Evolutionary conservation across 2,888 invertebrate genomes (phyloP).

Genomic region (Sinelater perroti): DNA sequence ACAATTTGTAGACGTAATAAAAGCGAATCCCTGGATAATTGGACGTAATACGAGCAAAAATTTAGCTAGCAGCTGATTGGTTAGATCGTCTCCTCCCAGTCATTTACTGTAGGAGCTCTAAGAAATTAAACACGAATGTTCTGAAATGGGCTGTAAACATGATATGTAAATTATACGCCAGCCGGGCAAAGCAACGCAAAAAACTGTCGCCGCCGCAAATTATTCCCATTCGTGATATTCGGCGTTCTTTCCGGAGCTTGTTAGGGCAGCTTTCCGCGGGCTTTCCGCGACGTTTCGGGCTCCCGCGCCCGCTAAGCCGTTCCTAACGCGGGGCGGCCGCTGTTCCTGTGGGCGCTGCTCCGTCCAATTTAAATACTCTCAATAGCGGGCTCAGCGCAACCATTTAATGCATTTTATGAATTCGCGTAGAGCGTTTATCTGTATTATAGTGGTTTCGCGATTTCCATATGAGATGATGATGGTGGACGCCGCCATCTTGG

Average conservation of each 20-base stretch:
- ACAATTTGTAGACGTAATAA: constrained; percentile 17
- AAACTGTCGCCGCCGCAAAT: not conserved
- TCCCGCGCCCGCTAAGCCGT: too few species aligned
- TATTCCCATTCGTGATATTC: too few species aligned
- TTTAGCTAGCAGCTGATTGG: constrained; percentile 35
- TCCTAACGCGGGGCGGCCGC: too few species aligned
- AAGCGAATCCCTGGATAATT: constrained; percentile 19
- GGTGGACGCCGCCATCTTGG: constrained; percentile 48
- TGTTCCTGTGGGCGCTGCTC: constrained; percentile 12
- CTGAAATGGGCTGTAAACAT: constrained; percentile 42
- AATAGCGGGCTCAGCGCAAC: constrained; percentile 53
- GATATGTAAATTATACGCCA: constrained; percentile 44
- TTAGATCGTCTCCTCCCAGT: constrained; percentile 40
- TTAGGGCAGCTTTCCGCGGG: too few species aligned
- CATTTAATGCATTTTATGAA: constrained; percentile 58
- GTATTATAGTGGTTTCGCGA: constrained; percentile 58
- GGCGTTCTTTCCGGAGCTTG: too few species aligned
- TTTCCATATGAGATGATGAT: constrained; percentile 59
- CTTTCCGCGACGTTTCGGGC: too few species aligned
- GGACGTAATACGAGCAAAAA: constrained; percentile 23
- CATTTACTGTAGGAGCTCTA: constrained; percentile 39
- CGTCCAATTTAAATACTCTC: constrained; percentile 57
- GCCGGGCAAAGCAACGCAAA: constrained; percentile 5
- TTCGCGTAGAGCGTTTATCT: constrained; percentile 59
- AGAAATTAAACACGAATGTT: constrained; percentile 36